A percentile compares a stretch with the other conserved stretches of the same genome.
Conservation (phyloP, 2,888 invertebrate genomes). For the Leucoma salicis region DNA sequence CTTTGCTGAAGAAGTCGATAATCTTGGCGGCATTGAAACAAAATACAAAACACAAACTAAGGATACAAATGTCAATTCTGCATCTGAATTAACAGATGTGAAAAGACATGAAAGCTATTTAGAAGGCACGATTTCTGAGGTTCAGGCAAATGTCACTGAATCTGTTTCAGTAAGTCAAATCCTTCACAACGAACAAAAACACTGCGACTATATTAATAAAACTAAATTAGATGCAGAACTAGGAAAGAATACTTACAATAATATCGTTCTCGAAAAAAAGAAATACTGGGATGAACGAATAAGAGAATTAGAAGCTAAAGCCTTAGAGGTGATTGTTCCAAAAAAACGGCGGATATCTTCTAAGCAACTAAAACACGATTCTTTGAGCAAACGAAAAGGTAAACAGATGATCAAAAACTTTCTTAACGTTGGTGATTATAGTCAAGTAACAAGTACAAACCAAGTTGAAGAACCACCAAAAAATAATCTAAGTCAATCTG, state of each 20-base stretch:
- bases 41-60: slow-evolving; percentile 43
- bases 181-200: slow-evolving; percentile 53
- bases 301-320: slow-evolving; percentile 65
- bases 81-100: slow-evolving; percentile 79
- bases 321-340: slow-evolving; percentile 56
- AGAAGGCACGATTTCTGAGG: slow-evolving; percentile 79
- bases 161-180: slow-evolving; percentile 76
- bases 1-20: slow-evolving; percentile 38
- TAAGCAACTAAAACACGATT: slow-evolving; percentile 66
- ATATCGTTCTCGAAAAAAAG: slow-evolving; percentile 73
- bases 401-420: slow-evolving; percentile 69
- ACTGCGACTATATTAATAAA: slow-evolving; percentile 19
- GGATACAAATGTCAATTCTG: slow-evolving; percentile 69
- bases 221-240: slow-evolving; percentile 50
- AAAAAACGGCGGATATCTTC: slow-evolving; percentile 56
- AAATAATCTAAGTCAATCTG: background rate
- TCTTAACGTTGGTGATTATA: slow-evolving; percentile 45
- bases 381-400: slow-evolving; percentile 67
- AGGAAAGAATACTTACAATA: slow-evolving; percentile 48
- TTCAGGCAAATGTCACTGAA: slow-evolving; percentile 79
- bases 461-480: slow-evolving; percentile 24
- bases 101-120: slow-evolving; percentile 63
- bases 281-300: slow-evolving; percentile 78
- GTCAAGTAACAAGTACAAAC: slow-evolving; percentile 34
- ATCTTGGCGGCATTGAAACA: slow-evolving; percentile 33